Evolutionary conservation across 1,140 invertebrate species (phyloP).

Genomic region (Archegozetes longisetosus): DNA sequence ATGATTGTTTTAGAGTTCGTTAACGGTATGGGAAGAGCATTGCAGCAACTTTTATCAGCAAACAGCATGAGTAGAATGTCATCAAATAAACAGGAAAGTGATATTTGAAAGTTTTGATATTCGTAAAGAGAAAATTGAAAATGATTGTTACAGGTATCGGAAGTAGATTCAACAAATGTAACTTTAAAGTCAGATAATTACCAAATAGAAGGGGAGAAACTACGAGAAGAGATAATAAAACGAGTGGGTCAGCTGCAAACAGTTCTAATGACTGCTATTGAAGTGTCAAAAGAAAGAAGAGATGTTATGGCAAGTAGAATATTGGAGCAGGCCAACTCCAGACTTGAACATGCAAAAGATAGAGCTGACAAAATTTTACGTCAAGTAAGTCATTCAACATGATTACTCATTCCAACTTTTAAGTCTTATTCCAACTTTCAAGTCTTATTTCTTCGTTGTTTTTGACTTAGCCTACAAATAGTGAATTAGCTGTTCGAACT

Average conservation of each 20-base stretch:
- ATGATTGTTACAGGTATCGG: no score
- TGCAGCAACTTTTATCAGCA: not conserved
- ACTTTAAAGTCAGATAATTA: conserved; percentile 2
- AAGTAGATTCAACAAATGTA: no score
- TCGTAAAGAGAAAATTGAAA: no score
- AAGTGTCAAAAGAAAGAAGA: conserved; percentile 14
- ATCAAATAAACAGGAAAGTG: not conserved
- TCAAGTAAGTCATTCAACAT: not conserved
- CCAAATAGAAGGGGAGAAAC: conserved; percentile 6
- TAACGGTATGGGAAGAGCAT: not conserved
- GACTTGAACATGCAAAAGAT: conserved; percentile 13
- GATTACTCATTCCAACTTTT: not conserved
- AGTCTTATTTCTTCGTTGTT: not conserved
- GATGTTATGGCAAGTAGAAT: conserved; percentile 13
- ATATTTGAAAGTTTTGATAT: no score
- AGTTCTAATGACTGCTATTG: conserved; percentile 12
- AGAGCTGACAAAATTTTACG: conserved; percentile 16
- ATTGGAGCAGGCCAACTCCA: conserved; percentile 13
- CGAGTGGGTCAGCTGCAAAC: conserved; percentile 15
- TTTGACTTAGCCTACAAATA: conserved; percentile 5
- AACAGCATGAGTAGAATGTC: no score
- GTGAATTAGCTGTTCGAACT: conserved; percentile 13
- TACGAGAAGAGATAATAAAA: conserved; percentile 13
- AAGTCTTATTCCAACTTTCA: not conserved
- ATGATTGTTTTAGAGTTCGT: not conserved